Percentiles rank a stretch among this genome's conserved stretches.
These are phyloP conservation scores for Eristalis intricaria DNA, from an alignment of 2,888 invertebrate genomes.

Conservation along the genomic window DNA sequence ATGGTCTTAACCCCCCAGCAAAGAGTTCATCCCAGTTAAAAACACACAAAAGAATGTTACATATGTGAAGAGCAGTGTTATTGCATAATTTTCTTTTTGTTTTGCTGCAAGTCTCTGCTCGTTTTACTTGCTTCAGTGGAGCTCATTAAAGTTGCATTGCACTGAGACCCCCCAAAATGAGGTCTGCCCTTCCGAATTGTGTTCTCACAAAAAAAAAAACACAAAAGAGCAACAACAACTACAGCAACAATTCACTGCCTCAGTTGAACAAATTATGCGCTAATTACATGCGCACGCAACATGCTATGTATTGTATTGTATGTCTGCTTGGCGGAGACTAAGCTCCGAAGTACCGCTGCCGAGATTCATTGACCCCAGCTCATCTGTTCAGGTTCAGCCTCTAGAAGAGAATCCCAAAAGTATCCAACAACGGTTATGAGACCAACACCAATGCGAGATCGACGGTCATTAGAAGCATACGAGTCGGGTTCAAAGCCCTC, in stretches of 20 bases:
- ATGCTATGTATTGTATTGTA: conserved; percentile 36
- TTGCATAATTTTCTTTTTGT: not conserved
- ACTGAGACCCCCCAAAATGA: conserved; percentile 13
- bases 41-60: not conserved
- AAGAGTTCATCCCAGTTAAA: not conserved
- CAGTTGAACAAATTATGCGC: conserved; percentile 55
- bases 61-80: not conserved
- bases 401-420: conserved; percentile 16
- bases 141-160: not conserved
- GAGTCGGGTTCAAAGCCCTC: conserved; percentile 58
- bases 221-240: not conserved
- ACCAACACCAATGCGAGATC: conserved; percentile 36
- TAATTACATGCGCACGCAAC: conserved; percentile 59
- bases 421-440: conserved; percentile 52
- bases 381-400: conserved; percentile 64
- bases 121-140: not conserved
- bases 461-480: conserved; percentile 47
- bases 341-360: conserved; percentile 46
- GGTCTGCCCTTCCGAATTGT: conserved; percentile 3
- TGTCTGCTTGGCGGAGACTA: conserved; percentile 6
- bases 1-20: not conserved
- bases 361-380: conserved; percentile 61
- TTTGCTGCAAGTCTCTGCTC: not conserved
- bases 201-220: conserved; percentile 8
- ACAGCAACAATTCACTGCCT: conserved; percentile 11